Base-by-base conservation (phyloP, 2,888 invertebrate genomes). In the Eristalinus aeneus region DNA sequence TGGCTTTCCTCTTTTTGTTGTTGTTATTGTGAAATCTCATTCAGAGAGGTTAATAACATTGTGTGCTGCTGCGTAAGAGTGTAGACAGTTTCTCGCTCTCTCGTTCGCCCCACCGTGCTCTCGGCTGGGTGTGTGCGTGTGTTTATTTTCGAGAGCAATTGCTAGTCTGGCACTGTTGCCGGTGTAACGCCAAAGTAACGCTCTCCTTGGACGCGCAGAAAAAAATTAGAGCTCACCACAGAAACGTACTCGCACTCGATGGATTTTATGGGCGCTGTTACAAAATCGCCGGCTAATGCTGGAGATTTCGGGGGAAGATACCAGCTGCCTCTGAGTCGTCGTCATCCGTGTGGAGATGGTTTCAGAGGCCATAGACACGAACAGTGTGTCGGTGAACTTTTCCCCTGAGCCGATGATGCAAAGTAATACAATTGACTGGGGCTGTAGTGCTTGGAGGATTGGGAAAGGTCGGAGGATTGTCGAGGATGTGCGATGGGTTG, bases 21-120 rank as follows among this genome's bases (percentile, higher is more conserved):
- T 39, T 39, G 46, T 16, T 46, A 46, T 74, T 82, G 74, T 71
- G 79, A 84, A 84, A 75, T 79, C 71, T 79, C 56, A 36, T 67
- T 79, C 67, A 16, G 32, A 20, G 76, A 74, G 86, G 86, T 82
- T 86, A 86, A 78, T 78, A 86, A 86, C 86, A 68, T 78, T 73
- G 54, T 77, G 73, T 64, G 64, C 39, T 76, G 60, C 69, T 77
- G 86, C 77, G 77, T 86, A 82, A 82, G 86, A 86, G 73, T 68
- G 63, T 39, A 46, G 46, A 46, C 16, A 16, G 16, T 16, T n/a
- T 39, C 39, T 39, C 39, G 2, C 58, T 67, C 81, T 73, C 67
- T n/a, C n/a, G n/a, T n/a, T n/a, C n/a, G n/a, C 20, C 32, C 68
- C n/a, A 23, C 9, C 11, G 64, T 60, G 31, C 46, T 60, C 31